A percentile compares a stretch with the other conserved stretches of the same genome.
phyloP scores from a whole-genome alignment of 2,797 vertebrate genomes.

The Sciaenops ocellatus region DNA sequence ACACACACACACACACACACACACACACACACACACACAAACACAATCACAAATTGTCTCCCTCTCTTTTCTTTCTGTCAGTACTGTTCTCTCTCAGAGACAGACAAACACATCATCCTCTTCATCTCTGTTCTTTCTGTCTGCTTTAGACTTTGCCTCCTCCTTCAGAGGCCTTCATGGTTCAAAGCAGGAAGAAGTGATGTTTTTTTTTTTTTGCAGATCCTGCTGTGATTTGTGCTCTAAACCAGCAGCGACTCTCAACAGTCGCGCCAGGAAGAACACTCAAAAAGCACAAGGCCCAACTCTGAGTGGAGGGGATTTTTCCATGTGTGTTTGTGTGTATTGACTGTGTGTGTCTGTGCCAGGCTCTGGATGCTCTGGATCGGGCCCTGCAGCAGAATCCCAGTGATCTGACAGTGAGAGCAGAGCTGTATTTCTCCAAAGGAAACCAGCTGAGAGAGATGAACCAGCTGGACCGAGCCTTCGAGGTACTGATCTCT shows the following conservation, averaged over 20 bases:
- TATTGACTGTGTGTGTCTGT: slow-evolving; percentile 18
- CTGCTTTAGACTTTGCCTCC: background rate
- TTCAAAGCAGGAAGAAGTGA: background rate
- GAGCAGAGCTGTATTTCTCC: slow-evolving; percentile 95
- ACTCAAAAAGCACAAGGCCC: background rate
- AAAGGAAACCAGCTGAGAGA: slow-evolving; percentile 98
- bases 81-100: background rate
- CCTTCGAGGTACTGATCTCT: slow-evolving; percentile 87
- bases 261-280: background rate
- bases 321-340: background rate
- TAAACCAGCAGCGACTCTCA: background rate
- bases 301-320: background rate
- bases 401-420: slow-evolving; percentile 89
- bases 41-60: background rate
- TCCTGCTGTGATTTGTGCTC: background rate
- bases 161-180: background rate
- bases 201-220: background rate
- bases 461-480: slow-evolving; percentile 93
- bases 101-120: slow-evolving; percentile 2
- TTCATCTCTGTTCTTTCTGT: background rate
- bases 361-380: slow-evolving; percentile 91
- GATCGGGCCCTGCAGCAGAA: slow-evolving; percentile 92
- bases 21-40: too few relatives aligned
- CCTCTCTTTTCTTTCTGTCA: background rate
- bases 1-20: too few relatives aligned